Percentiles rank a stretch among this genome's conserved stretches.
These are phyloP conservation scores for Brachyptera putata DNA, from an alignment of 2,888 invertebrate genomes.

Conservation along the genomic window DNA sequence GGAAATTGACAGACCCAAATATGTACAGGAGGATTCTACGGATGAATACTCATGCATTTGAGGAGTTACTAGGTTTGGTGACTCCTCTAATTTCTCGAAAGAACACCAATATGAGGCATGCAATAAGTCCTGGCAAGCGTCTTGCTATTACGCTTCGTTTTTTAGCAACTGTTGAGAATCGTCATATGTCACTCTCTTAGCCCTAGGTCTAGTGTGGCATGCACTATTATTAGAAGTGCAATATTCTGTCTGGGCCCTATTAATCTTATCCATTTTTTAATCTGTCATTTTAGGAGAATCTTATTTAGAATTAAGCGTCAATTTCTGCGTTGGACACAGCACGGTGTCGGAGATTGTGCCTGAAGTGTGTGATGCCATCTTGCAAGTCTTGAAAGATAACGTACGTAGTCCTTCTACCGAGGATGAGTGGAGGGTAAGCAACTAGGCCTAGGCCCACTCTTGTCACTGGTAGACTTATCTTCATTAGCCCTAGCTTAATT, in stretches of 20 bases:
- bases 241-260: too few species aligned
- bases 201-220: not conserved
- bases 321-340: conserved; percentile 1
- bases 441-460: too few species aligned
- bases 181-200: not conserved
- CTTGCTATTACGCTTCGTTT: not conserved
- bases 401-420: not conserved
- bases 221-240: too few species aligned
- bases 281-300: not conserved
- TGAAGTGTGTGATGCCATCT: conserved; percentile 7
- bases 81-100: not conserved
- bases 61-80: not conserved
- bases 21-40: not conserved
- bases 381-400: not conserved
- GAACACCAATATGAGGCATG: not conserved
- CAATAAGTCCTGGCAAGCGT: not conserved
- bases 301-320: not conserved
- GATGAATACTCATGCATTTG: not conserved
- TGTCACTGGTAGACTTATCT: too few species aligned
- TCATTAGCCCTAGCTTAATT: too few species aligned
- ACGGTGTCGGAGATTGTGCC: not conserved
- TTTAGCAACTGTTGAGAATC: not conserved
- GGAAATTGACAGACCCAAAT: not conserved
- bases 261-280: not conserved
- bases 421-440: not conserved